Conservation (phyloP, 2,113 vertebrate genomes). For the Phyllostomus hastatus region DNA sequence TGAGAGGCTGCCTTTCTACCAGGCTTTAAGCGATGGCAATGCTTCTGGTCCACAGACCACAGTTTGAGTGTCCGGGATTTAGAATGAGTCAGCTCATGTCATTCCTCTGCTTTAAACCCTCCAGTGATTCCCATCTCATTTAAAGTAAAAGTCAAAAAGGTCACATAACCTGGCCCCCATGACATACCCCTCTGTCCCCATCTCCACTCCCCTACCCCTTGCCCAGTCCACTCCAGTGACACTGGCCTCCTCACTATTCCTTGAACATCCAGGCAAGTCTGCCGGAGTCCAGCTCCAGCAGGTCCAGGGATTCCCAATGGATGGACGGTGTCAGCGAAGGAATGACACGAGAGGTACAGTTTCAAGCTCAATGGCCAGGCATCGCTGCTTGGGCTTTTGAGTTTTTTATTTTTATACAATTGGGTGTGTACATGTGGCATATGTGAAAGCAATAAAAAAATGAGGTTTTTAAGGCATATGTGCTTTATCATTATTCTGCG, state of each 20-base stretch:
- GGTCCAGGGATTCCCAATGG: too few relatives aligned
- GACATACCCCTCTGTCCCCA: neutral
- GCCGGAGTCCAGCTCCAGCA: too few relatives aligned
- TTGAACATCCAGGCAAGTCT: neutral
- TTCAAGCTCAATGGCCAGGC: too few relatives aligned
- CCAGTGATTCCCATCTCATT: neutral
- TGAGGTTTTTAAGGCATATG: too few relatives aligned
- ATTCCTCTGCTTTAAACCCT: neutral
- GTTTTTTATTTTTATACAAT: too few relatives aligned
- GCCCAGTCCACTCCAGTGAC: neutral
- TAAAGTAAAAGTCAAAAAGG: neutral
- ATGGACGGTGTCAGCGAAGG: too few relatives aligned
- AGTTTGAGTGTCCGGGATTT: neutral
- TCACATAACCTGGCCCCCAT: neutral
- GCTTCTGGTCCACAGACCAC: too few relatives aligned
- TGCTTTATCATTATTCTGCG: too few relatives aligned
- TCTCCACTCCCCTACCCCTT: neutral
- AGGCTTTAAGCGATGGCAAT: neutral
- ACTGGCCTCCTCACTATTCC: neutral
- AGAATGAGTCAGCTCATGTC: neutral
- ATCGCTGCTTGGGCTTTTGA: too few relatives aligned
- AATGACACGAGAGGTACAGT: too few relatives aligned
- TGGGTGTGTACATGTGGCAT: too few relatives aligned
- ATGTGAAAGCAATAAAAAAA: too few relatives aligned
- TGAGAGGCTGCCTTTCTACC: neutral